These are phyloP conservation scores for Cephalotes varians DNA, from an alignment of 2,888 invertebrate genomes.

Conservation along the genomic window DNA sequence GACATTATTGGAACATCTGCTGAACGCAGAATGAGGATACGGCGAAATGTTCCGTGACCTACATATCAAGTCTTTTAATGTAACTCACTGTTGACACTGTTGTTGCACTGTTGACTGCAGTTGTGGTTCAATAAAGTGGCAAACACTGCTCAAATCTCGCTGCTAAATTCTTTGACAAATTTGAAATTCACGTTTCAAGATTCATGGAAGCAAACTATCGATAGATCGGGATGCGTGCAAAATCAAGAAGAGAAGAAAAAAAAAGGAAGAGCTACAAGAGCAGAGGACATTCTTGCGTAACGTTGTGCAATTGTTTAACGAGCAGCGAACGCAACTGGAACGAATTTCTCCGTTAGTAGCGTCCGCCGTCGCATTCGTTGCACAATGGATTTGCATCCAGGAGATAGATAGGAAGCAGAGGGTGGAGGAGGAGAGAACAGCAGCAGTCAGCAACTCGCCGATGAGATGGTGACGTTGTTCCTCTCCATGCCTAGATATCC, in stretches of 20 bases:
- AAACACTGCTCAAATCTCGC: neutral
- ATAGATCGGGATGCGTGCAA: neutral
- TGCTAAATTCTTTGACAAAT: neutral
- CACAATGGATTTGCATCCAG: constrained; percentile 78
- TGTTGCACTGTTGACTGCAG: neutral
- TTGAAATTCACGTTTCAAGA: neutral
- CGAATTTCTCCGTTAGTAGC: constrained; percentile 75
- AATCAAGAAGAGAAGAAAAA: constrained; percentile 10
- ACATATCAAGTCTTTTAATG: neutral
- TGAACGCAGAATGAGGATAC: neutral
- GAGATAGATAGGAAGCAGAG: constrained; percentile 40
- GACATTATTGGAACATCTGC: neutral
- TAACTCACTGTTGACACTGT: no score
- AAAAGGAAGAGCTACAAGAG: constrained; percentile 32
- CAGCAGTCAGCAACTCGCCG: constrained; percentile 21
- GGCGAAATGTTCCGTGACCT: neutral
- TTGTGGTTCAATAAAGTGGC: neutral
- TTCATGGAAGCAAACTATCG: neutral
- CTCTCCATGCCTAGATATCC: constrained; percentile 63
- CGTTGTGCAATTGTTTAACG: constrained; percentile 72
- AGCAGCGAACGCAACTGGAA: constrained; percentile 74
- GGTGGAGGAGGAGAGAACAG: neutral
- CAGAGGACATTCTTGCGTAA: constrained; percentile 65
- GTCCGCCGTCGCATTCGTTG: constrained; percentile 69
- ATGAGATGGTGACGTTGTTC: constrained; percentile 42